Percentiles rank a stretch among this genome's conserved stretches.
Evolutionary conservation across 2,113 vertebrate species (phyloP).

Genomic region (Nycticryphes semicollaris): DNA sequence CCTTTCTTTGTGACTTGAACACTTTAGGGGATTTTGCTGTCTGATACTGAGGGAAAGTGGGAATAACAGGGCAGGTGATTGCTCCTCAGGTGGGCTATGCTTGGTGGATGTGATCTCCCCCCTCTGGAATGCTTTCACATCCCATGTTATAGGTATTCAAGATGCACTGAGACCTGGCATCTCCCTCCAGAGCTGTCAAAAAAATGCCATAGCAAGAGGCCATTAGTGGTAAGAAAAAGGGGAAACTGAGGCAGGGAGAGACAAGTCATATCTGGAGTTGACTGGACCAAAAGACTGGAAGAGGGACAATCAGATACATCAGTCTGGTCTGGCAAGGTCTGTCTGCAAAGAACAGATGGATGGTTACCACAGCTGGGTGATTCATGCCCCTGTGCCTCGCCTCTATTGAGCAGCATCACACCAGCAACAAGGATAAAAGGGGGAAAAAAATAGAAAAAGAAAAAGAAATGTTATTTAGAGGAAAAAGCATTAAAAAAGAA

Average conservation of each 20-base stretch:
- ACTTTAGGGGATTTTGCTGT: not conserved
- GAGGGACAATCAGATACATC: not conserved
- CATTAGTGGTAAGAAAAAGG: not conserved
- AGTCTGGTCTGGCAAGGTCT: not conserved
- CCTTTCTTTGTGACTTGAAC: not conserved
- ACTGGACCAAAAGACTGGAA: not conserved
- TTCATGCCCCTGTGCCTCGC: not conserved
- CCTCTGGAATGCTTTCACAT: not conserved
- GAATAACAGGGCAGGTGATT: not conserved
- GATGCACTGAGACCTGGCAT: not conserved
- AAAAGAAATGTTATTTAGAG: constrained; percentile 42
- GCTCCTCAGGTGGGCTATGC: not conserved
- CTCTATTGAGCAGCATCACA: not conserved
- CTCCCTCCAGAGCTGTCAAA: not conserved
- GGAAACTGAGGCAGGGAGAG: constrained; percentile 14
- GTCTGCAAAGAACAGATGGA: not conserved
- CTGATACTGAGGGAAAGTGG: not conserved
- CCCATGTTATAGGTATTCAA: not conserved
- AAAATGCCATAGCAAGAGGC: not conserved
- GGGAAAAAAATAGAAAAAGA: not conserved
- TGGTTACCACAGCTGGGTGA: not conserved
- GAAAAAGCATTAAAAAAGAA: constrained; percentile 54
- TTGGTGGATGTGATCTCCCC: not conserved
- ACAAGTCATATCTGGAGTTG: not conserved
- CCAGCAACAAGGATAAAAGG: not conserved